These are phyloP conservation scores for Pseudorhombus dupliciocellatus DNA, from an alignment of 2,113 vertebrate species.

Conservation along the genomic window DNA sequence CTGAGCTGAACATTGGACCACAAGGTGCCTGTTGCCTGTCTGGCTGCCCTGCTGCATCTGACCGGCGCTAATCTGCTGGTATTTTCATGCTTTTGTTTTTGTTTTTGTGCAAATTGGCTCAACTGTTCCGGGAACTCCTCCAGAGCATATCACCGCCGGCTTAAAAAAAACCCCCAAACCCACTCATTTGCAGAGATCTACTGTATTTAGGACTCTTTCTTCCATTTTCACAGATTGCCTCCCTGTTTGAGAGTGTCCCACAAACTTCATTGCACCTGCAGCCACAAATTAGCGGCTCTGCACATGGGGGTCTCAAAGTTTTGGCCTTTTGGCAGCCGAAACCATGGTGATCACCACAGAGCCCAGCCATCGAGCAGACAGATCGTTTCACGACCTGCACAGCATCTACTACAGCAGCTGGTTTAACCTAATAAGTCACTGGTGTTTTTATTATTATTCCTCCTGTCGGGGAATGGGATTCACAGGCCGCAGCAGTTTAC, in stretches of 20 bases:
- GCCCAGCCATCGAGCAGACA: slow-evolving; percentile 44
- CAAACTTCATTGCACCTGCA: slow-evolving; percentile 12
- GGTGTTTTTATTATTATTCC: slow-evolving; percentile 26
- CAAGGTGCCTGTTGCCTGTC: slow-evolving; percentile 62
- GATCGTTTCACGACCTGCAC: slow-evolving; percentile 4
- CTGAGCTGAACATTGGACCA: slow-evolving; percentile 47
- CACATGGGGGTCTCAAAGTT: slow-evolving; percentile 38
- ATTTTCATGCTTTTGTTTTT: not conserved
- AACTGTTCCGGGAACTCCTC: not conserved
- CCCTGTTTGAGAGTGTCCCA: not conserved
- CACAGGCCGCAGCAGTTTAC: slow-evolving; percentile 55
- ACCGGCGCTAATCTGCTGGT: slow-evolving; percentile 1
- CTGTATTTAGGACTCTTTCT: too few relatives aligned
- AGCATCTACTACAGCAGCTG: slow-evolving; percentile 24
- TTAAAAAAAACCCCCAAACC: too few relatives aligned
- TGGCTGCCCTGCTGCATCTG: slow-evolving; percentile 22
- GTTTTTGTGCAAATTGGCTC: not conserved
- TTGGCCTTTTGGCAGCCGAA: slow-evolving; percentile 66
- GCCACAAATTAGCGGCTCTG: slow-evolving; percentile 30
- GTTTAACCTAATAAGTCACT: slow-evolving; percentile 37
- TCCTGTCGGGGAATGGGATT: slow-evolving; percentile 50
- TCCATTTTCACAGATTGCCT: too few relatives aligned
- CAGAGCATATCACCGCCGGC: too few relatives aligned
- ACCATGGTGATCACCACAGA: slow-evolving; percentile 65
- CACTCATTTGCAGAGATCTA: too few relatives aligned